Percentiles rank a stretch among this genome's conserved stretches.
Evolutionary conservation across 35 echinoderm and acorn worm species (phyloP).

Genomic region (Acanthaster planci): DNA sequence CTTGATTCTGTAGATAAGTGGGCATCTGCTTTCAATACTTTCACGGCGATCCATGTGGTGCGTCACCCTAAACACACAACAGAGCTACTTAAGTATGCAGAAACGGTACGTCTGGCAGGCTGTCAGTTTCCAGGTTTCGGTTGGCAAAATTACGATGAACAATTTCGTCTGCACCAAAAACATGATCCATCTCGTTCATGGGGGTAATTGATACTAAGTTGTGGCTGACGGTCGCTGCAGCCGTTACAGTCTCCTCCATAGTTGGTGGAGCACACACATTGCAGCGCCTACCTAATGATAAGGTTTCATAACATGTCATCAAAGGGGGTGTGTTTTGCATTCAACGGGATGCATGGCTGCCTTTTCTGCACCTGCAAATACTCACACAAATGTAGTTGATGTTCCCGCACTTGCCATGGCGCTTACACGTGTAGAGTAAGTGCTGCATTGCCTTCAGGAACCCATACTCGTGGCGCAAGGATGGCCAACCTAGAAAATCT

Average conservation of each 20-base stretch:
- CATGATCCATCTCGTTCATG: conserved; percentile 4
- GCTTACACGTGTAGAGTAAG: not conserved
- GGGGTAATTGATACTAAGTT: conserved; percentile 39
- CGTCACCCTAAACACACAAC: too few relatives aligned
- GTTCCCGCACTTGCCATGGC: not conserved
- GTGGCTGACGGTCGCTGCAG: conserved; percentile 15
- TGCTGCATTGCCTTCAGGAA: too few relatives aligned
- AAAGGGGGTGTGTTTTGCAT: not conserved
- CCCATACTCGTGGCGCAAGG: too few relatives aligned
- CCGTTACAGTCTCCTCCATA: not conserved
- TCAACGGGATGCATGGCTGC: not conserved
- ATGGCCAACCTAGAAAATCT: too few relatives aligned
- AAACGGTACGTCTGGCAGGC: too few relatives aligned
- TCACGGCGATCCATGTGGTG: too few relatives aligned
- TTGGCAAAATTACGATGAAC: conserved; percentile 28
- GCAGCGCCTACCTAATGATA: not conserved
- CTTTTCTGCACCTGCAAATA: not conserved
- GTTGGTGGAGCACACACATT: not conserved
- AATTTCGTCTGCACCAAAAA: conserved; percentile 34
- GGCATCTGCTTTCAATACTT: too few relatives aligned
- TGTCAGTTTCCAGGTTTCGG: conserved; percentile 18
- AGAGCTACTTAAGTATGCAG: too few relatives aligned
- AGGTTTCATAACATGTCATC: not conserved
- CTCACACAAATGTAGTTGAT: not conserved
- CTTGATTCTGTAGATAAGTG: not conserved